Base-by-base conservation (phyloP, 1,140 invertebrate genomes). In the Andricus grossulariae region DNA sequence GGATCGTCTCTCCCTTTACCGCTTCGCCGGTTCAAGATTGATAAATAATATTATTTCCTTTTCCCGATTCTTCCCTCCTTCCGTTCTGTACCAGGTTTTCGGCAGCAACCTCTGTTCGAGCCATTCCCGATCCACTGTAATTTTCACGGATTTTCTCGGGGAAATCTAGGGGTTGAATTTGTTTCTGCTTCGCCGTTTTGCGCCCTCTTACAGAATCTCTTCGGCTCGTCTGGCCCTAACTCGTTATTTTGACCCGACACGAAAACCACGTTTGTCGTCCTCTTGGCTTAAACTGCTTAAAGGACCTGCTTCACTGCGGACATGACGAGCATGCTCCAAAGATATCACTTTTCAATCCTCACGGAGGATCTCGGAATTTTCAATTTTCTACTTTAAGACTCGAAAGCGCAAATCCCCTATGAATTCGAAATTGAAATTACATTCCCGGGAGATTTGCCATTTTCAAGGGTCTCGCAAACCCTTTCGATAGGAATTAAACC, bases 41-140 rank as follows among this genome's bases (percentile, higher is more conserved):
- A 81, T 84, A 85, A 84, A 85, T 83, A 84, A 84, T 82, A 82
- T 82, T 82, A 85, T 83, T 81, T 78, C 77, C 76, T 78, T 74
- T 79, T 71, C 54, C 57, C 49, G 52, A 25, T 55, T 71, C 51
- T 79, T 74, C 66, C 21, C 19, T 55, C 16, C 54, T 55, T 55
- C 54, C 54, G n/a, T 66, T 19, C 32, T 66, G 25, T 39, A n/a
- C 45, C 70, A 54, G 70, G 19, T 74, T 75, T 74, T 50, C 60
- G 73, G 55, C 57, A 50, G 50, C 66, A 80, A 78, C 73, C 73
- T 70, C 21, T 25, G 25, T 74, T 76, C 71, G 72, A 72, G 74
- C 50, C 49, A 25, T 75, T 49, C 11, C 52, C 76, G 72, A 80
- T 81, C 54, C 74, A 70, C 71, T 79, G 73, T 83, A 84, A 84